These are phyloP conservation scores for Tragelaphus scriptus DNA, from an alignment of 2,113 vertebrate genomes.

Conservation along the genomic window DNA sequence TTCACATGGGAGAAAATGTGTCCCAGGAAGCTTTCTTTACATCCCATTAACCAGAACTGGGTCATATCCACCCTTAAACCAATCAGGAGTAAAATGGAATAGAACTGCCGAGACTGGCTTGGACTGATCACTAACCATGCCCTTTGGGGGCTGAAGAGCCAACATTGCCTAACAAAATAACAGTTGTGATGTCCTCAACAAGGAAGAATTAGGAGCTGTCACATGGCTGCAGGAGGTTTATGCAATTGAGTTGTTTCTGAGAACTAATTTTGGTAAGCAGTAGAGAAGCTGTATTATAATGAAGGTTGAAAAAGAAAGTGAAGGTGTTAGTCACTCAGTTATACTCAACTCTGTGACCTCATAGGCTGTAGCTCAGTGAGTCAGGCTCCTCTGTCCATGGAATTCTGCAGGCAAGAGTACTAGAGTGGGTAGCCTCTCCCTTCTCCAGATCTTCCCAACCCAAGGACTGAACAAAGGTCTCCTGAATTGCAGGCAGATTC, in stretches of 20 bases:
- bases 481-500: neutral
- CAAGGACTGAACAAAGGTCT: neutral
- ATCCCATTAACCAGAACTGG: neutral
- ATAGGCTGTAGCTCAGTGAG: neutral
- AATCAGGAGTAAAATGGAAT: neutral
- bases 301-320: neutral
- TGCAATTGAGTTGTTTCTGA: neutral
- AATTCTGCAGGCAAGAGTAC: neutral
- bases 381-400: neutral
- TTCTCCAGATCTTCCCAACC: neutral
- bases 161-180: neutral
- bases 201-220: neutral
- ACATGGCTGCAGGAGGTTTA: neutral
- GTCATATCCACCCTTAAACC: neutral
- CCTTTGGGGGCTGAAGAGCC: neutral
- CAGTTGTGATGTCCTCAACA: neutral
- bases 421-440: neutral
- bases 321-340: neutral
- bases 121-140: neutral
- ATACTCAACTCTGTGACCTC: neutral
- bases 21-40: neutral
- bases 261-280: neutral
- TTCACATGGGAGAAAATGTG: neutral
- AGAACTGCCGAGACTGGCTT: neutral
- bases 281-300: neutral